Conservation (phyloP, 2,888 invertebrate genomes). For the Saturnia pavonia region DNA sequence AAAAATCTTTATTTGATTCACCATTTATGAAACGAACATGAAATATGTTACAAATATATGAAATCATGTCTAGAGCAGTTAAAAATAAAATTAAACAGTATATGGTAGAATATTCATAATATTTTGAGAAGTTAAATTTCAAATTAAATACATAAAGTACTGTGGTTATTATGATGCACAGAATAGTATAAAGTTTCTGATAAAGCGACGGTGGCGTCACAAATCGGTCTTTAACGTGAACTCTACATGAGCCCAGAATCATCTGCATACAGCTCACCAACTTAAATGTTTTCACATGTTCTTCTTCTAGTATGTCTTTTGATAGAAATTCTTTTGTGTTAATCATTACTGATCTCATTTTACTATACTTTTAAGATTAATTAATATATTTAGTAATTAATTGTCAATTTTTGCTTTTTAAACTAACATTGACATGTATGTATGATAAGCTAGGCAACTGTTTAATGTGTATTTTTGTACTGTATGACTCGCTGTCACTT, state of each 20-base stretch:
- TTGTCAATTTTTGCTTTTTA: neutral
- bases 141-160: conserved; percentile 27
- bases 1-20: conserved; percentile 47
- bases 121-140: conserved; percentile 24
- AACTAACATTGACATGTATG: neutral
- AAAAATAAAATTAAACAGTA: conserved; percentile 31
- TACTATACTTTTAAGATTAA: neutral
- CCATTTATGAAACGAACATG: conserved; percentile 53
- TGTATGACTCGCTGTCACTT: neutral
- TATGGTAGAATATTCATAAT: conserved; percentile 28
- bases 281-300: conserved; percentile 51
- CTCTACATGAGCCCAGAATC: conserved; percentile 50
- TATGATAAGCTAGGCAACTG: neutral
- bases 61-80: conserved; percentile 33
- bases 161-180: conserved; percentile 32
- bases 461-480: neutral
- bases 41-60: conserved; percentile 41
- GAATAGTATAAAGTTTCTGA: conserved; percentile 51
- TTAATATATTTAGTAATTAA: neutral
- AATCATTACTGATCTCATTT: neutral
- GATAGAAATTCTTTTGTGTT: conserved; percentile 40
- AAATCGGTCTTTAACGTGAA: conserved; percentile 50
- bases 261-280: conserved; percentile 39
- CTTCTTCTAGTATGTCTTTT: conserved; percentile 54
- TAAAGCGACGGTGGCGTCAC: conserved; percentile 46